phyloP scores from a whole-genome alignment of 2,888 invertebrate species.

The Drosophila nigritarsus region DNA sequence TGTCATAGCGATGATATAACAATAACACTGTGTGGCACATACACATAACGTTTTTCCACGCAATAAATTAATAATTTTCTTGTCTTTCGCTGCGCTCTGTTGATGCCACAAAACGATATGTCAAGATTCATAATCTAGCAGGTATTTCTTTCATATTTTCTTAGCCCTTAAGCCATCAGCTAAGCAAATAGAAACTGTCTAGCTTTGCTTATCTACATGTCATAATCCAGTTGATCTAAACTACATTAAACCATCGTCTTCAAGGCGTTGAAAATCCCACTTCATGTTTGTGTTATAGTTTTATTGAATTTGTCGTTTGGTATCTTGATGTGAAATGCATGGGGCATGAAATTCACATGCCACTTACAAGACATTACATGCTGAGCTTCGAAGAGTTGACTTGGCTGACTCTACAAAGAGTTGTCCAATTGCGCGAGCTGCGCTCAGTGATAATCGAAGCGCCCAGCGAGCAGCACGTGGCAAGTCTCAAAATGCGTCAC shows the following conservation, averaged over 20 bases:
- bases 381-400: neutral
- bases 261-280: conserved; percentile 33
- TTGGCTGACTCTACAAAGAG: conserved; percentile 39
- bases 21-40: conserved; percentile 25
- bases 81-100: conserved; percentile 37
- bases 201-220: conserved; percentile 16
- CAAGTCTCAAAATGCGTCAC: conserved; percentile 38
- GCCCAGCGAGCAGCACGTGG: conserved; percentile 31
- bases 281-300: conserved; percentile 21
- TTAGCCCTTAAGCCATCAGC: conserved; percentile 19
- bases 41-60: conserved; percentile 56
- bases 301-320: conserved; percentile 51
- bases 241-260: neutral
- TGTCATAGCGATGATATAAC: conserved; percentile 57
- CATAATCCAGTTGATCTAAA: conserved; percentile 14
- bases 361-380: conserved; percentile 23
- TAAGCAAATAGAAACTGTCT: neutral
- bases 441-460: conserved; percentile 48
- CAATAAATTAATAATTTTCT: conserved; percentile 52
- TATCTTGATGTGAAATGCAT: conserved; percentile 58
- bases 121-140: neutral
- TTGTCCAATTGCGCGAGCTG: neutral
- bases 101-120: conserved; percentile 26
- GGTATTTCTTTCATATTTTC: conserved; percentile 2
- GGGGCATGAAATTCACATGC: conserved; percentile 60